Evolutionary conservation across 1,140 invertebrate genomes (phyloP), one percentile per base, ranked within the genome.

Genomic region (Probaryconus sp.): DNA sequence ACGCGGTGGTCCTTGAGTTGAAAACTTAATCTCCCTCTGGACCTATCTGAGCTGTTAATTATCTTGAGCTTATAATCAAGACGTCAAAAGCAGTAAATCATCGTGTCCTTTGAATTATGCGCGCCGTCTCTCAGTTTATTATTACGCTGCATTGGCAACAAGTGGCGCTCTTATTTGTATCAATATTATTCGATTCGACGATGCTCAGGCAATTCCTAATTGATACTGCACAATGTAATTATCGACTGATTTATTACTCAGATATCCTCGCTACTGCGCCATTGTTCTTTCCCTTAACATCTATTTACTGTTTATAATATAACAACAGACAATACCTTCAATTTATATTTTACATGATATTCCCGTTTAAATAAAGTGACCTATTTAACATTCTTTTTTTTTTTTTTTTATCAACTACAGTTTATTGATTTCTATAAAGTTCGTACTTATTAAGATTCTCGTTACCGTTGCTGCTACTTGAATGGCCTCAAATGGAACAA

Each of bases 41-140:
- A 67, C 53, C 60, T 16, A 53, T 53, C 50, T 20, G 35, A 64
- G 37, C 70, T 50, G 64, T 65, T 77, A 77, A 77, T 77, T 65
- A 77, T 60, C 65, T 55, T 24, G 45, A 70, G 60, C 60, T 73
- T 74, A 74, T 74, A 70, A 77, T 77, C 70, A 77, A 74, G 55
- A 73, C 50, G 53, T 67, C 75, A 67, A 55, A 56, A 70, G 70
- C 61, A 42, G 38, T 28, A 30, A 47, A 65, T 69, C 58, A 48
- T 28, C 40, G 48, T 47, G 53, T 58, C 55, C 63, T 68, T 63
- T 68, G 71, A 68, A 63, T 63, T 58, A 65, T 40, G 55, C 35
- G 47, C 5, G 26, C 1, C 26, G 14, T 30, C 17, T 2, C 9
- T 3, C 4, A 4, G 7, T 11, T 68, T 33, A 28, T 40, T 43